phyloP scores from a whole-genome alignment of 2,797 vertebrate species.

The Hozukius guyotensis region DNA sequence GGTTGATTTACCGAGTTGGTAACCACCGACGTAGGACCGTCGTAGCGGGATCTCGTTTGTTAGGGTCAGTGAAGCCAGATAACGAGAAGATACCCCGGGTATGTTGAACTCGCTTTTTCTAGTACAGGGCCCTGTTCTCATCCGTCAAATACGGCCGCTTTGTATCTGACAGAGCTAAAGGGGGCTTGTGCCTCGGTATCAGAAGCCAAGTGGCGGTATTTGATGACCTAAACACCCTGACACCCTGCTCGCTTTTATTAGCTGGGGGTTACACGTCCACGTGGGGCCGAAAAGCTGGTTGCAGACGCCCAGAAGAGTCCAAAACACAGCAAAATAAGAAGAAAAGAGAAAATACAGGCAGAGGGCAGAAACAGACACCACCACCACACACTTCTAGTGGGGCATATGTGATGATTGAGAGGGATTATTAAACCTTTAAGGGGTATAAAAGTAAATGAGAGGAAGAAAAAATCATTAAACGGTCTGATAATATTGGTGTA shows the following conservation, averaged over 20 bases:
- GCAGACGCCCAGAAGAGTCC: background rate
- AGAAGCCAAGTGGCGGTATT: background rate
- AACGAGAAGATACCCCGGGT: too few species aligned
- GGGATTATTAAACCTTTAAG: background rate
- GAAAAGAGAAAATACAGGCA: too few species aligned
- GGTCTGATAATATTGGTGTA: slow-evolving; percentile 37
- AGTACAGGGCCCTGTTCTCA: background rate
- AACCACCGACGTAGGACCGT: too few species aligned
- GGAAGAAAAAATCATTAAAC: background rate
- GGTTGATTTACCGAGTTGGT: too few species aligned
- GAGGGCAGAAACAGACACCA: background rate
- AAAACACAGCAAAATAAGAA: fast-evolving
- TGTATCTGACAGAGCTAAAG: background rate
- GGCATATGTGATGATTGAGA: background rate
- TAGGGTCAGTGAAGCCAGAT: too few species aligned
- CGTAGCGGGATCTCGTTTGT: too few species aligned
- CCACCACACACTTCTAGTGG: background rate
- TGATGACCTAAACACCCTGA: fast-evolving
- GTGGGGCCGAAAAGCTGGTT: background rate
- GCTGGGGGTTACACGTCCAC: too few species aligned
- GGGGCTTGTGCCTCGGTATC: background rate
- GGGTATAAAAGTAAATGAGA: background rate
- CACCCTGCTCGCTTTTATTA: background rate
- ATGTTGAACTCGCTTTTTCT: too few species aligned
- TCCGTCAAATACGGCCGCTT: background rate